Evolutionary conservation across 2,113 vertebrate species (phyloP).

Genomic region (Prietella phreatophila): DNA sequence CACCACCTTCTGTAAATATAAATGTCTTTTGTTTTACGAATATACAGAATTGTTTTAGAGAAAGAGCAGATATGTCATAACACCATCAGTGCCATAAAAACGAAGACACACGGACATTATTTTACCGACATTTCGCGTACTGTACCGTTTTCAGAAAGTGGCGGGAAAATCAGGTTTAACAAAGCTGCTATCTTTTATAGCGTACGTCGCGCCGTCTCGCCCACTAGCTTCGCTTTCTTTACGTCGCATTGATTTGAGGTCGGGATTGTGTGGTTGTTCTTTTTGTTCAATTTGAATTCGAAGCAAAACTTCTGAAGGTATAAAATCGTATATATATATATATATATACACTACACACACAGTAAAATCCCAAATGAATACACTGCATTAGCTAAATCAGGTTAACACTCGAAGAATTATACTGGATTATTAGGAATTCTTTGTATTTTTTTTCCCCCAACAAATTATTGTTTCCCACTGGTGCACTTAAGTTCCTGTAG

Average conservation of each 20-base stretch:
- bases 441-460: slow-evolving; percentile 20
- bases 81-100: slow-evolving; percentile 98
- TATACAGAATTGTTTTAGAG: slow-evolving; percentile 81
- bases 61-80: slow-evolving; percentile 85
- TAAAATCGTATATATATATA: background rate
- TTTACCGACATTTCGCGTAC: slow-evolving; percentile 47
- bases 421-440: background rate
- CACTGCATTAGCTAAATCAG: slow-evolving; percentile 79
- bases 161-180: slow-evolving; percentile 35
- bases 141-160: slow-evolving; percentile 24
- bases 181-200: slow-evolving; percentile 50
- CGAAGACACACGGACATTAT: slow-evolving; percentile 71
- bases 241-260: background rate
- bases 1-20: slow-evolving; percentile 79
- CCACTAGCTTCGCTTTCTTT: background rate
- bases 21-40: slow-evolving; percentile 84
- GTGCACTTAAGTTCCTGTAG: background rate
- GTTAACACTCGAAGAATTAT: slow-evolving; percentile 64
- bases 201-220: background rate
- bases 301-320: background rate
- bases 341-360: background rate
- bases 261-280: slow-evolving; percentile 36
- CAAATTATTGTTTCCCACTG: background rate
- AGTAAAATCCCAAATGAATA: slow-evolving; percentile 59
- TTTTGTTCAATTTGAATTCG: background rate